Percentiles rank a stretch among this genome's conserved stretches.
phyloP scores from a whole-genome alignment of 2,113 vertebrate species.

The Recurvirostra avosetta region DNA sequence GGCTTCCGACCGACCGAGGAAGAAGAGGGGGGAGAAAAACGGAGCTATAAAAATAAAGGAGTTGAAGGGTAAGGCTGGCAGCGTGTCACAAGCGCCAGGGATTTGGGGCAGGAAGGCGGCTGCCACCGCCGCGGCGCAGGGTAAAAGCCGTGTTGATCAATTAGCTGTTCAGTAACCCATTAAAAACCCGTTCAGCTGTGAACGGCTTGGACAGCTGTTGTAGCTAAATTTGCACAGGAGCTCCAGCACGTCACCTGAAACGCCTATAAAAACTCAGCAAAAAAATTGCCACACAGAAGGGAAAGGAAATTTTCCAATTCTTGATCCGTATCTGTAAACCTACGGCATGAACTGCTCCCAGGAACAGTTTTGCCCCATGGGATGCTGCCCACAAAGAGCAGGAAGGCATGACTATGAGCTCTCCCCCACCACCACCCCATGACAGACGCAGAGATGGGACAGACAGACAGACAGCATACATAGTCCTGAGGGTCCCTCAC shows the following conservation, averaged over 20 bases:
- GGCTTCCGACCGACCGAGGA: not conserved
- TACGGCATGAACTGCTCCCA: not conserved
- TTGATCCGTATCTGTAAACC: accelerated
- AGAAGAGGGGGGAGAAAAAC: not conserved
- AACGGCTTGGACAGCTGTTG: not conserved
- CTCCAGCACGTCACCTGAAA: not conserved
- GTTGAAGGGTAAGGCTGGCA: not conserved
- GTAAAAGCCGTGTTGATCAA: not conserved
- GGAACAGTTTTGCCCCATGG: accelerated
- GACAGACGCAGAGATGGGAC: not conserved
- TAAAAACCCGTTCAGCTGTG: not conserved
- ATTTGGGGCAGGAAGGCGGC: not conserved
- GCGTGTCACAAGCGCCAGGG: not conserved
- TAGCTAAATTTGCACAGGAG: not conserved
- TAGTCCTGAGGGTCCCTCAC: not conserved
- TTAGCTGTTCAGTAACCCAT: not conserved
- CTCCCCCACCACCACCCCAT: accelerated
- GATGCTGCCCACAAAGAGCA: not conserved
- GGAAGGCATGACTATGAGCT: not conserved
- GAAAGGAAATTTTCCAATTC: not conserved
- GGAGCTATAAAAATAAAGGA: not conserved
- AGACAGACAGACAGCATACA: not conserved
- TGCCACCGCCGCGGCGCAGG: accelerated
- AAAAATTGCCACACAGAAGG: not conserved
- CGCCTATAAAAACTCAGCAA: not conserved